These are phyloP conservation scores for Propsilocerus akamusi DNA, from an alignment of 1,140 invertebrate genomes.

Conservation along the genomic window DNA sequence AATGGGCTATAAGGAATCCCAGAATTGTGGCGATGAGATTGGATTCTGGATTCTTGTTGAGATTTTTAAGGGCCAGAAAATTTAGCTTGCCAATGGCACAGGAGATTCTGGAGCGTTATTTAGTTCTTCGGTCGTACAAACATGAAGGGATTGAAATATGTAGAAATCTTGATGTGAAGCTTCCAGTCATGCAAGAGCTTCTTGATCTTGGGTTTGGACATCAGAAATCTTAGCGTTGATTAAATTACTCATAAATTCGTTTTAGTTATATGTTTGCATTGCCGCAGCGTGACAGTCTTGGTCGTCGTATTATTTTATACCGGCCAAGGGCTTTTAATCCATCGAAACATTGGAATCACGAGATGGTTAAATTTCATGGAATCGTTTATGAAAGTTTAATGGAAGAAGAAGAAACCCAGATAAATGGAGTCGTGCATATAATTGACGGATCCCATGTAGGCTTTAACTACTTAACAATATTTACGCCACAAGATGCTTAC, in stretches of 20 bases:
- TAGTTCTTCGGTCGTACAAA: constrained; percentile 54
- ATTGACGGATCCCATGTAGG: constrained; percentile 53
- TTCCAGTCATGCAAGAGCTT: neutral
- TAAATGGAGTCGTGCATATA: constrained; percentile 51
- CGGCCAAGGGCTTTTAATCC: constrained; percentile 63
- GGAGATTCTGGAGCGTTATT: constrained; percentile 60
- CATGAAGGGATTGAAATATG: constrained; percentile 39
- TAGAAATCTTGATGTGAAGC: constrained; percentile 12
- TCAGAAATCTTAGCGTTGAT: neutral
- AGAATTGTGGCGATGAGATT: constrained; percentile 46
- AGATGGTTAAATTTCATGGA: constrained; percentile 60
- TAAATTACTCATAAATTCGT: constrained; percentile 14
- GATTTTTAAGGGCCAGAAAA: constrained; percentile 63
- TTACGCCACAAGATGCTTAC: constrained; percentile 56
- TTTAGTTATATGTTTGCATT: constrained; percentile 55
- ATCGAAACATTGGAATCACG: constrained; percentile 52
- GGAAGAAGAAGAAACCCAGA: constrained; percentile 64
- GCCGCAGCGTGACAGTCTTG: constrained; percentile 52
- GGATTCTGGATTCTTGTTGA: constrained; percentile 53
- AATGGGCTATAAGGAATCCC: constrained; percentile 57
- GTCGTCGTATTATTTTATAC: constrained; percentile 56
- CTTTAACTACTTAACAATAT: constrained; percentile 52
- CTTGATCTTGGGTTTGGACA: neutral
- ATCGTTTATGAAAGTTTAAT: constrained; percentile 61
- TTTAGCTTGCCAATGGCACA: constrained; percentile 66